Evolutionary conservation across 1,140 invertebrate species (phyloP).

Genomic region (Hycleus cichorii): DNA sequence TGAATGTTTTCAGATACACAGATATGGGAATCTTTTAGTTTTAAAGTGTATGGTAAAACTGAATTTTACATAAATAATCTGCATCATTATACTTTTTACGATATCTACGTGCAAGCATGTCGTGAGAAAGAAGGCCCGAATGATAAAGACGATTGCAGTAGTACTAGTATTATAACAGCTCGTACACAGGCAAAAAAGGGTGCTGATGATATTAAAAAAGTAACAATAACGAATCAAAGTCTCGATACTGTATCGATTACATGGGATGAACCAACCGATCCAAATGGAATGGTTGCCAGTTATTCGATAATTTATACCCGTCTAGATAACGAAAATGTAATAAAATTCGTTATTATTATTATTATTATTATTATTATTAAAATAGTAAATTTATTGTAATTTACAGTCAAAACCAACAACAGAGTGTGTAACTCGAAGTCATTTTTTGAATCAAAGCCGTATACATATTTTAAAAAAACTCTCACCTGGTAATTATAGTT

Average conservation of each 20-base stretch:
- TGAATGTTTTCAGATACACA: not conserved
- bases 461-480: conserved; percentile 48
- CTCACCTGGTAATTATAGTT: conserved; percentile 77
- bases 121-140: conserved; percentile 45
- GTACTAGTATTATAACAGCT: conserved; percentile 37
- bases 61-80: conserved; percentile 53
- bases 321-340: conserved; percentile 54
- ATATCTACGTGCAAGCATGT: conserved; percentile 64
- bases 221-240: conserved; percentile 40
- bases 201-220: conserved; percentile 52
- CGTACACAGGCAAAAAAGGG: conserved; percentile 36
- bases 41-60: conserved; percentile 23
- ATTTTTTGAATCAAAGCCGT: conserved; percentile 38
- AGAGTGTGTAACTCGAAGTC: conserved; percentile 50
- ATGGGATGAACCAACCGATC: conserved; percentile 73
- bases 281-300: conserved; percentile 79
- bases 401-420: conserved; percentile 41
- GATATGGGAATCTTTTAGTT: conserved; percentile 22
- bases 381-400: conserved; percentile 4
- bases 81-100: conserved; percentile 65
- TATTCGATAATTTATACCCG: conserved; percentile 71
- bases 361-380: conserved; percentile 6
- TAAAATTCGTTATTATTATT: conserved; percentile 29
- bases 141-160: conserved; percentile 40
- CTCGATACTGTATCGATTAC: conserved; percentile 48